Base-by-base conservation (phyloP, 2,113 vertebrate genomes). In the Glareola pratincola region DNA sequence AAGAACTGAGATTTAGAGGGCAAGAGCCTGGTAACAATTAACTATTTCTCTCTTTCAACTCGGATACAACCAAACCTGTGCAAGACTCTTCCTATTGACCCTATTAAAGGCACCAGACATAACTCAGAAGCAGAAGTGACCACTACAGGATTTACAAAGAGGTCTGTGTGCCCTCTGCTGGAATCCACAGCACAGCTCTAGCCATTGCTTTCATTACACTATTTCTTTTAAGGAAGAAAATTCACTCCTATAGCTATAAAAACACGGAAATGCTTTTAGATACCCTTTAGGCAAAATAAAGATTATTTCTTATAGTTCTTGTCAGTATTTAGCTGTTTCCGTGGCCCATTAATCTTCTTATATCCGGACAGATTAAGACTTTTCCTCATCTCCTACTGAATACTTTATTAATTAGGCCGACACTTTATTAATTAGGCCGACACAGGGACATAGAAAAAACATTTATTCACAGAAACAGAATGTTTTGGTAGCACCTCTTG, bases 201-300 rank as follows among this genome's bases (percentile, higher is more conserved):
- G 37, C 24, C 45, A 43, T 5, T 12, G 18, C 47, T 30, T 21
- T 30, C 24, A 24, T n/a, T 3, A 24, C 7, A 13, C 9, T 45
- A 16, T 21, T 23, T 34, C 26, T 13, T 14, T 47, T 16, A 43
- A 18, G 36, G 39, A 34, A 43, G 15, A 72, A 67, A 36, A 39
- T 41, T 36, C 37, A 23, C 26, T 83, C 15, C 34, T 27, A 22
- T 29, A 66, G 22, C 54, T 27, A 26, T 2, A 50, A 75, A 43
- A 84, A 14, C n/a, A 26, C 0, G 0, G 18, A 63, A 2, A 2
- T 2, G 3, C 2, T 48, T 60, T 47, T 22, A 39, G n/a, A 12
- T 2, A 19, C 2, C 4, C 22, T 34, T 37, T 10, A 3, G 12
- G 2, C 24, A 53, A 53, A 53, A 53, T 20, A 12, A 36, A 76